Percentiles rank a stretch among this genome's conserved stretches.
phyloP scores from a whole-genome alignment of 1,140 invertebrate genomes.

The Drosophila quadrilineata region DNA sequence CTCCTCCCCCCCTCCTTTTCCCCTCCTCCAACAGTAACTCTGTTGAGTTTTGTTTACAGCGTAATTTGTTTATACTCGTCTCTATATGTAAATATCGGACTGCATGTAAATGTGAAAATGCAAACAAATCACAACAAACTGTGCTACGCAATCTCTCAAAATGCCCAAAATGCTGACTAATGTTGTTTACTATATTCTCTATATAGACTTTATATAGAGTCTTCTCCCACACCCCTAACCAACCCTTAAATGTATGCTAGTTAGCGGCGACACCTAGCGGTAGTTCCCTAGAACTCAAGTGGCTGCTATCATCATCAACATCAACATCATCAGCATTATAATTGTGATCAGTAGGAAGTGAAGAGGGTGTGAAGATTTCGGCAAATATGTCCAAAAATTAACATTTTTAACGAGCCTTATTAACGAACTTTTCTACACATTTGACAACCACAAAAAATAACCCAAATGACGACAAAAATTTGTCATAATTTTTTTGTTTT shows the following conservation, averaged over 20 bases:
- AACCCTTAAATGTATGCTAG: too few species aligned
- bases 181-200: too few species aligned
- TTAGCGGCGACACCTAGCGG: too few species aligned
- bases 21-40: slow-evolving; percentile 2
- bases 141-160: slow-evolving; percentile 66
- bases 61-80: slow-evolving; percentile 65
- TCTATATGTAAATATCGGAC: too few species aligned
- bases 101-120: slow-evolving; percentile 63
- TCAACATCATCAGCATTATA: too few species aligned
- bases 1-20: slow-evolving; percentile 1
- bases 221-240: neutral
- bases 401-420: slow-evolving; percentile 47
- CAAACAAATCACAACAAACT: slow-evolving; percentile 61
- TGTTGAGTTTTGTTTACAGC: slow-evolving; percentile 61
- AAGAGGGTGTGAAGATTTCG: slow-evolving; percentile 7
- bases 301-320: too few species aligned
- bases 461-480: too few species aligned
- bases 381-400: slow-evolving; percentile 34
- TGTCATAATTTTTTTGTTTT: too few species aligned
- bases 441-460: too few species aligned
- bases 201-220: too few species aligned
- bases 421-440: too few species aligned
- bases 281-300: too few species aligned
- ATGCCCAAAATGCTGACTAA: slow-evolving; percentile 45
- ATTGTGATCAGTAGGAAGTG: slow-evolving; percentile 21